Percentiles rank a stretch among this genome's conserved stretches.
Evolutionary conservation across 2,113 vertebrate genomes (phyloP).

Genomic region (Himantopus leucocephalus): DNA sequence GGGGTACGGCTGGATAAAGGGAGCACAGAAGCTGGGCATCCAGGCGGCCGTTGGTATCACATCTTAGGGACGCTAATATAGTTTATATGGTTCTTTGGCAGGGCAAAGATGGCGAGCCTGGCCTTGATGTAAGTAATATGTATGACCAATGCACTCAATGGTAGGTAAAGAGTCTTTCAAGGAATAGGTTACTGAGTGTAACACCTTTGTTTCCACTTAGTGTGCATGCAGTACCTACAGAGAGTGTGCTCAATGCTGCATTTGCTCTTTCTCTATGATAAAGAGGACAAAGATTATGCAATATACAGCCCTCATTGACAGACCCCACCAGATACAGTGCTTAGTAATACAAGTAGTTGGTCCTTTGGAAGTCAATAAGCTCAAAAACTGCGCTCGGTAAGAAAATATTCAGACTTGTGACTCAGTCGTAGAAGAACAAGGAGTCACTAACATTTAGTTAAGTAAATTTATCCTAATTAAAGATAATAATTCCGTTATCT

Average conservation of each 20-base stretch:
- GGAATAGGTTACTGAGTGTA: background rate
- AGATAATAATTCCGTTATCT: background rate
- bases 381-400: background rate
- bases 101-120: slow-evolving; percentile 95
- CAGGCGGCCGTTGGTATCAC: background rate
- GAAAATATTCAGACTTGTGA: background rate
- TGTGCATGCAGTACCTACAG: background rate
- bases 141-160: slow-evolving; percentile 21
- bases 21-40: background rate
- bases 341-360: background rate
- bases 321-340: background rate
- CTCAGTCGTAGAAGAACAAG: background rate
- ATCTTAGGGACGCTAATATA: slow-evolving; percentile 60
- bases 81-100: slow-evolving; percentile 78
- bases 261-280: background rate
- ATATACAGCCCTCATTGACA: background rate
- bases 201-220: background rate
- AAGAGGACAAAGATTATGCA: background rate
- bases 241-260: background rate
- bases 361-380: background rate
- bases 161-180: slow-evolving; percentile 20
- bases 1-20: background rate
- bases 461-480: background rate
- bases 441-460: background rate
- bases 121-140: slow-evolving; percentile 90